Base-by-base conservation (phyloP, 2,888 invertebrate species). In the Drosophila mimica region DNA sequence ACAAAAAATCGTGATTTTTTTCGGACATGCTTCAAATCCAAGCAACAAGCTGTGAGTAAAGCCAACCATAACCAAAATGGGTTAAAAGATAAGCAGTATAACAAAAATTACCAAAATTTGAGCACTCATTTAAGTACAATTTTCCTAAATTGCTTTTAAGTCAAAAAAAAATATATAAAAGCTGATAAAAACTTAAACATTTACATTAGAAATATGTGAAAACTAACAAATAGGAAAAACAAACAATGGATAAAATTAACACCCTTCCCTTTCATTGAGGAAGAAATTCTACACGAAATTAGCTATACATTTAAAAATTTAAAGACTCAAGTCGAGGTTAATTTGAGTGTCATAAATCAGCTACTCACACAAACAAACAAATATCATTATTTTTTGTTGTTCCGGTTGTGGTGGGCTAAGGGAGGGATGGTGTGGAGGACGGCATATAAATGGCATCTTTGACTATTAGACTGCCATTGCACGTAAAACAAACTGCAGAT, bases 291-390 rank as follows among this genome's bases (percentile, higher is more conserved):
- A 66, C 64, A 70, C 64, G 74, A 76, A 82, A 80, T 74, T 72
- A 58, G 28, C 74, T 49, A n/a, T 67, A 82, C 76, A 85, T 82
- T 82, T 81, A 28, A 65, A 84, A 82, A 87, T 84, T 78, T 82
- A 81, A 87, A 77, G 82, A 81, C 77, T 81, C 74, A 76, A 74
- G 77, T 85, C 87, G 81, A 82, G 82, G 87, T 84, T 85, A 82
- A 87, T 87, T 87, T 87, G 72, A 83, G 82, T 79, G 85, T 73
- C 87, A 87, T 86, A 87, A 86, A 86, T 87, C 87, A 84, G 81
- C 69, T 70, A 62, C 51, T 74, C 65, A 40, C 57, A 65, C 49
- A 57, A 54, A 57, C 68, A 51, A 46, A 46, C 51, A 52, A 54
- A 63, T 30, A 30, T 57, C 34, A 51, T 58, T 62, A 71, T 48